Percentiles rank a stretch among this genome's conserved stretches.
Conservation (phyloP, 2,113 vertebrate genomes). For the Tachysurus vachellii region DNA sequence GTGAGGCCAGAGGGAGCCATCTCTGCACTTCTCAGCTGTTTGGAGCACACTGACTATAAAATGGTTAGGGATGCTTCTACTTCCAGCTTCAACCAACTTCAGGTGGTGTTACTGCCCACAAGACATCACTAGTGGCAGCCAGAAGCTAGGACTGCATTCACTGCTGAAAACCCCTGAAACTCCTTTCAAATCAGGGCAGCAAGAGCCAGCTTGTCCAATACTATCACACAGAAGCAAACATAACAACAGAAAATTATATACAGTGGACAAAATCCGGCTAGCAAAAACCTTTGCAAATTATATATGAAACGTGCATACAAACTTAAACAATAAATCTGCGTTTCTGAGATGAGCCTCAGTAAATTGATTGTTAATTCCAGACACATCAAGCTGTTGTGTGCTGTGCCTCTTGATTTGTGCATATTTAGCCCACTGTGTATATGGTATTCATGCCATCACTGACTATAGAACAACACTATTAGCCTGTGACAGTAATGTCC, state of each 20-base stretch:
- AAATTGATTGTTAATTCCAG: neutral
- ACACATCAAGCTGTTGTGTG: neutral
- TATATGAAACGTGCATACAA: neutral
- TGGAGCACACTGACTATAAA: neutral
- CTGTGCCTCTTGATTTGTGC: neutral
- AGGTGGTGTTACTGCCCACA: neutral
- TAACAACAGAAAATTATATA: neutral
- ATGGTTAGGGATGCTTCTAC: neutral
- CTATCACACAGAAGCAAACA: neutral
- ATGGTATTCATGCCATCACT: conserved; percentile 10
- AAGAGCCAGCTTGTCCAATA: neutral
- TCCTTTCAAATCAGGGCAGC: neutral
- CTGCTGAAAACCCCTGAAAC: neutral
- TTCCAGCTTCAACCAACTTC: neutral
- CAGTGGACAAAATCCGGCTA: neutral
- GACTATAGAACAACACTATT: neutral
- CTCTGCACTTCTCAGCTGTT: neutral
- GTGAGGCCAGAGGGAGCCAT: neutral
- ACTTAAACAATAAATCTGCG: neutral
- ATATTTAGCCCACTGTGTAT: neutral
- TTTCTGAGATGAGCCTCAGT: neutral
- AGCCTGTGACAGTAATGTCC: neutral
- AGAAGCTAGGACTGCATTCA: neutral
- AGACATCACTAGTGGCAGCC: neutral
- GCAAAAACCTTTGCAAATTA: neutral